Base-by-base conservation (phyloP, 2,888 invertebrate species). In the Helicoverpa assulta region DNA sequence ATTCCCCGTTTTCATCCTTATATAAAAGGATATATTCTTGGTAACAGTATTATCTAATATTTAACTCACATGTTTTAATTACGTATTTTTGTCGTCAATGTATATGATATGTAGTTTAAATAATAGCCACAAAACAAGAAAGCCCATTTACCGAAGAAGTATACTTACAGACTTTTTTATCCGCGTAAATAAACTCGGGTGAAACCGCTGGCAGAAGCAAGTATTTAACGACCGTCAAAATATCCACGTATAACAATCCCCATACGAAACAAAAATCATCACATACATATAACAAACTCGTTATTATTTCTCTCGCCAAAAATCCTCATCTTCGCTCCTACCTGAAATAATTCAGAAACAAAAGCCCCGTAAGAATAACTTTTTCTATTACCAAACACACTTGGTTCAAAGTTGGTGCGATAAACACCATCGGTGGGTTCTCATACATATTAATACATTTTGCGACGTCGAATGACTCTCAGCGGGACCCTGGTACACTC, bases 361-460 rank as follows among this genome's bases (percentile, higher is more conserved):
- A 80, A 73, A 61, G 67, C 82, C 76, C 70, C 56, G 69, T 85
- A 84, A 83, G 82, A 83, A 85, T 83, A 85, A 85, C 83, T 85
- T 85, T 84, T 86, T 86, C 83, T 83, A 85, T 85, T 80, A 80
- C 70, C 78, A 65, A 80, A 76, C 70, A 83, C 81, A 85, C 83
- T 77, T 80, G 73, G 67, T 63, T 71, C 68, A 83, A 85, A 86
- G 83, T 86, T 85, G 76, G 80, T 70, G 71, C 81, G 80, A 83
- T 85, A 85, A 86, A 85, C 87, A 85, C 76, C 76, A 80, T 82
- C 50, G 74, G 78, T 37, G 67, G 73, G 71, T 62, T 80, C 88
- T 92, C 90, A 92, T 92, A 91, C 91, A 92, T 91, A 91, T 92
- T 92, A 90, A 91, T 91, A 86, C 81, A 83, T 81, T 86, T 79